Evolutionary conservation across 2,888 invertebrate genomes (phyloP), one percentile per base, ranked within the genome.

Genomic region (Smittia sp.): DNA sequence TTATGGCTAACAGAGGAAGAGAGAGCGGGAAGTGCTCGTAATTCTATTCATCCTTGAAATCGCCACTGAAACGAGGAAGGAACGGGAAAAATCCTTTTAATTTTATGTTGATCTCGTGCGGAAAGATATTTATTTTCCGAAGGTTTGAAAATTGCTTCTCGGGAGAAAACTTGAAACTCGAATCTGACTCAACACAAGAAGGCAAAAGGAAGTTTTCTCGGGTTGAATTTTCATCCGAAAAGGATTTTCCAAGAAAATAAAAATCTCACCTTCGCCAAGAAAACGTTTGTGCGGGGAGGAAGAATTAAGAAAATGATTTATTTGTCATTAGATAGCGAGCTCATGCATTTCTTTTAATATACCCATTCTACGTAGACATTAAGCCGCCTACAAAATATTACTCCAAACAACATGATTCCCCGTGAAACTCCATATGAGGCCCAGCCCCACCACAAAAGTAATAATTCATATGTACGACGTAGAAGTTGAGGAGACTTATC

Each of bases 301-400:
- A 65, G 73, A 73, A 73, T 73, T 73, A 73, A 73, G 73, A 73
- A 18, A 20, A 73, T 73, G 73, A 73, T 73, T 73, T 73, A 73
- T 73, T 65, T 73, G 41, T 73, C 65, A 73, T 73, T 73, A 73
- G 73, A 73, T 73, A 73, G 39, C 39, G 63, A 62, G 9, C 63
- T n/a, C 27, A 63, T 39, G 38, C 62, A 72, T 72, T 38, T 69
- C n/a, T 72, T 72, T 72, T 72, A 72, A 72, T 72, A 72, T 58
- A 32, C 62, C 62, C 54, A 72, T 25, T 69, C 58, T 46, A 46
- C 38, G 68, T 22, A 63, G 27, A 63, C 63, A 63, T 63, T 63
- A 63, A 63, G 63, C 63, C 27, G 63, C 27, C 24, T 3, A 63
- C 63, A 20, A 63, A 27, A 63, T 63, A 63, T 63, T 63, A 22